Evolutionary conservation across 2,797 vertebrate genomes (phyloP).

Genomic region (Urosaurus nigricauda): DNA sequence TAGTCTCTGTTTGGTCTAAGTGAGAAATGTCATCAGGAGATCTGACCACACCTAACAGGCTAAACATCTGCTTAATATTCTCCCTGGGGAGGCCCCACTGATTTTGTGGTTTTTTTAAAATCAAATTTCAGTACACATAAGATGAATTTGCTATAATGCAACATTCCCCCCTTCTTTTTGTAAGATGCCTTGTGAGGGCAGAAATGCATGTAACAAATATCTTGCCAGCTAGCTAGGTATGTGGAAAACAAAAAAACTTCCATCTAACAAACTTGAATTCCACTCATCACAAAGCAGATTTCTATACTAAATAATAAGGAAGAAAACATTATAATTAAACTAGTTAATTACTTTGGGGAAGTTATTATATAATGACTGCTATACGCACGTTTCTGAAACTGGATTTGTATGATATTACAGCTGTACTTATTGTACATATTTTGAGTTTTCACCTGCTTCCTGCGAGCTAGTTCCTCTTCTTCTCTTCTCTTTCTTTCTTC

Average conservation of each 20-base stretch:
- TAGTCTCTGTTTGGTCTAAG: too few species aligned
- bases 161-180: neutral
- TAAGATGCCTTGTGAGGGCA: neutral
- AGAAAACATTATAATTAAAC: neutral
- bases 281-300: conserved; percentile 42
- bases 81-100: neutral
- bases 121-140: neutral
- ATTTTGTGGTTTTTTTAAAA: neutral
- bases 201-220: neutral
- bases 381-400: conserved; percentile 58
- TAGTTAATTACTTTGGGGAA: neutral
- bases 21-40: too few species aligned
- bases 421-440: conserved; percentile 55
- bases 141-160: neutral
- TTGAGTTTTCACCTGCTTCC: conserved; percentile 89
- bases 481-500: conserved; percentile 91
- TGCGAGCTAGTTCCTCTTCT: conserved; percentile 91
- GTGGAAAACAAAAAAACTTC: neutral
- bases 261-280: neutral
- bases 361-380: neutral
- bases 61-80: neutral
- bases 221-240: neutral
- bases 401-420: conserved; percentile 55
- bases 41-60: neutral
- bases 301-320: conserved; percentile 50